Conservation (phyloP, 1,140 invertebrate species). For the Ips typographus region DNA sequence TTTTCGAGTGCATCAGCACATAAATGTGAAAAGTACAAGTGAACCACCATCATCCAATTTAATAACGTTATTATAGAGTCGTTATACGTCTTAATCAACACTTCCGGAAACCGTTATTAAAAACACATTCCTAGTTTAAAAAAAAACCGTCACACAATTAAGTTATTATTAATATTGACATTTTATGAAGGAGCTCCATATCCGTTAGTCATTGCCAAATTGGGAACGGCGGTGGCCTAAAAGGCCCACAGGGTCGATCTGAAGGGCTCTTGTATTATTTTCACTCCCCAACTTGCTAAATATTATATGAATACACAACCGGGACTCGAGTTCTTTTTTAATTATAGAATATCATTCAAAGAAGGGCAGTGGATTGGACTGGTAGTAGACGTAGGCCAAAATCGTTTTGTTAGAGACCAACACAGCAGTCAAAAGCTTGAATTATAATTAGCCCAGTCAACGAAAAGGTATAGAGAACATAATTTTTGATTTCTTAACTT, state of each 20-base stretch:
- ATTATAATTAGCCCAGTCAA: too few species aligned
- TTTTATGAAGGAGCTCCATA: conserved; percentile 20
- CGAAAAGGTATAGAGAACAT: too few species aligned
- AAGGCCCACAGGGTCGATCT: conserved; percentile 25
- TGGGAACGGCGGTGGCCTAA: conserved; percentile 24
- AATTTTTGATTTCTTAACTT: too few species aligned
- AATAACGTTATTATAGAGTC: too few species aligned
- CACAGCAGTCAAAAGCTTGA: too few species aligned
- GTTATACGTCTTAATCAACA: too few species aligned
- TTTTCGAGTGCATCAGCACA: background rate
- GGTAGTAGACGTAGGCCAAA: background rate
- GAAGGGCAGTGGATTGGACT: conserved; percentile 9
- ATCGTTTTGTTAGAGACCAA: background rate
- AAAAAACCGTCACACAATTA: conserved; percentile 25
- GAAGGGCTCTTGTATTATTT: conserved; percentile 25
- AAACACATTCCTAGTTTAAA: conserved; percentile 2
- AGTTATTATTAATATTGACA: conserved; percentile 30
- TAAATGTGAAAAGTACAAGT: too few species aligned
- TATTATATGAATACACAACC: conserved; percentile 32
- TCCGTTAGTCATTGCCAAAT: conserved; percentile 17
- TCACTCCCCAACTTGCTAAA: conserved; percentile 20
- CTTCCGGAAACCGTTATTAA: conserved; percentile 18
- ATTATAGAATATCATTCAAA: conserved; percentile 30
- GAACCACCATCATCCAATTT: too few species aligned
- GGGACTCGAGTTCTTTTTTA: conserved; percentile 26